Evolutionary conservation across 2,797 vertebrate species (phyloP).

Genomic region (Enteromius anoplus): DNA sequence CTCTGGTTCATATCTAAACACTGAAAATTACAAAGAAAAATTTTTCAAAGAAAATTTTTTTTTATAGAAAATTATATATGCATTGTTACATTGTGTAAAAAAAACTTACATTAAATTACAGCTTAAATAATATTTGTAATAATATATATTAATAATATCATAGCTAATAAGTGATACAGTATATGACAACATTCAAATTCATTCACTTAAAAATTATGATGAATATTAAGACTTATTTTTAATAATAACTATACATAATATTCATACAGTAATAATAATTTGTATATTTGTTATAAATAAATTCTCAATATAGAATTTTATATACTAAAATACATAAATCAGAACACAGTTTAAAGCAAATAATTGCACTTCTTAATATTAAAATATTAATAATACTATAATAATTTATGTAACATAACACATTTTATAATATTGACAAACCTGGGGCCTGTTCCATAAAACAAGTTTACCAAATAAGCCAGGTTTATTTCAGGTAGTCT

Average conservation of each 20-base stretch:
- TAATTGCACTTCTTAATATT: neutral
- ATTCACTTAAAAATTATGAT: neutral
- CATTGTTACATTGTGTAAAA: neutral
- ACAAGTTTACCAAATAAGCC: too few species aligned
- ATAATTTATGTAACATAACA: neutral
- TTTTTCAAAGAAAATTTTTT: too few species aligned
- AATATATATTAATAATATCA: neutral
- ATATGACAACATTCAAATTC: neutral
- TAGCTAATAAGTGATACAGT: neutral
- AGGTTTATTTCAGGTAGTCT: too few species aligned
- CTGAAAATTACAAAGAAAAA: neutral
- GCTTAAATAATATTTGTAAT: neutral
- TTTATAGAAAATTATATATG: too few species aligned
- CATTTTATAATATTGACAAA: neutral
- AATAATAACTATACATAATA: neutral
- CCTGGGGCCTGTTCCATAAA: neutral
- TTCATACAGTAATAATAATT: neutral
- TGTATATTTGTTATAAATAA: neutral
- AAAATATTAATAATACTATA: neutral
- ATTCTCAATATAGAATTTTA: neutral
- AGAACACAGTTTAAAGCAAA: neutral
- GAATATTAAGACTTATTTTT: neutral
- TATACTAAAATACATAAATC: neutral
- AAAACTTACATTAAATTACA: neutral
- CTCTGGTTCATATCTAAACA: slow-evolving; percentile 16